Base-by-base conservation (phyloP, 2,797 vertebrate species). In the Carapus acus region DNA sequence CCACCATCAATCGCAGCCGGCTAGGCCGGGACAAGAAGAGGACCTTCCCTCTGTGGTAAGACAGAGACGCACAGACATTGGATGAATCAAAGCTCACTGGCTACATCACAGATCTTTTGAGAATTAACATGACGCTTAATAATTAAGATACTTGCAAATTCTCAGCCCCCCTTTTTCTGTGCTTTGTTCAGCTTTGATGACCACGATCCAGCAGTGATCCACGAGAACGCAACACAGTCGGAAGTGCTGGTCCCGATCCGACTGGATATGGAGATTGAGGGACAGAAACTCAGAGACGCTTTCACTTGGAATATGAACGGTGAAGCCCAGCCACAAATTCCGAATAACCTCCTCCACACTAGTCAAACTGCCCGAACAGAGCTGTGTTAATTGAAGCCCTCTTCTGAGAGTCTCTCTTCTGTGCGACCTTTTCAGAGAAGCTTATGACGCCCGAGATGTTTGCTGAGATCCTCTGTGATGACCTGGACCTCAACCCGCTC, bases 231-330 rank as follows among this genome's bases (percentile, higher is more conserved):
- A 0, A 92, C 92, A 20, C 96, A 98, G 83, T 69, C 89, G 0
- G 96, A 98, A 73, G 89, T 94, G 36, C 88, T 98, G 78, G 94
- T 98, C 52, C 96, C 96, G 18, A 94, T 98, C 71, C 90, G 95
- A 4, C 79, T 98, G 2, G 95, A 98, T 81, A 98, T 98, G 96
- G 96, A 98, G 77, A 98, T 98, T 0, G 94, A 98, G 1, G 94
- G 96, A 36, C 94, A 97, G 87, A 98, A 98, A 51, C 89, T 98
- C 27, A 82, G 95, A 60, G 96, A 98, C 1, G 93, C 96, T 1
- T 98, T 98, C 77, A 98, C 96, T 0, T 98, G 95, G 96, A 98
- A 98, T 73, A 98, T 98, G 96, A 97, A 98, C 9, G 96, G 96
- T 98, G 64, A 27, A 27, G 24, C 9, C 24, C 24, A 9, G 9